Evolutionary conservation across 2,113 vertebrate genomes (phyloP), one percentile per base, ranked within the genome.

Genomic region (Lampris incognitus): DNA sequence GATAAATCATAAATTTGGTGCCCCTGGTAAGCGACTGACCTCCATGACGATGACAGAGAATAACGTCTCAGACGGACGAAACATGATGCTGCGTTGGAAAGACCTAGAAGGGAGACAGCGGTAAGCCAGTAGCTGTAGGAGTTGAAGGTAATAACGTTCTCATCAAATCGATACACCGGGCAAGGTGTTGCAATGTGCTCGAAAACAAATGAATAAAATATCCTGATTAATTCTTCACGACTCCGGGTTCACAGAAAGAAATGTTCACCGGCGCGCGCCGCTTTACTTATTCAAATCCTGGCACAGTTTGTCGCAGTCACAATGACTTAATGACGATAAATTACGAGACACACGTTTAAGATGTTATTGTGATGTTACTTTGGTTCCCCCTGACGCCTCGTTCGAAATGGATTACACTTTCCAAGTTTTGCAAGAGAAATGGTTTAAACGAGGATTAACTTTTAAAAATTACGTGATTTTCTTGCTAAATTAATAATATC

Each of bases 321-420:
- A 79, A 78, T 81, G 40, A 76, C 71, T 79, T 68, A 73, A 52
- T 46, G 44, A 24, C 13, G 61, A 42, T n/a, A 48, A 50, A 55
- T 50, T 66, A 62, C 52, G 42, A 60, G 36, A 72, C 56, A 39
- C 41, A 54, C 24, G 40, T 68, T 54, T 63, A 52, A 59, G 37
- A 2, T 65, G 1, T 75, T 69, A 72, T 64, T 24, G 64, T 63
- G 36, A 39, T n/a, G 40, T 6, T 0, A 38, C 62, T 59, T 49
- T 37, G 44, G n/a, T 13, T 49, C 60, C 24, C 24, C 24, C 24
- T 24, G 24, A 24, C 24, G 24, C 24, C 24, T 24, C 24, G 24
- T 24, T 24, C 24, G 24, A 24, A 24, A 24, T 24, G 24, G 24
- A 24, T 24, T 24, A 24, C 24, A 24, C 24, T 24, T 24, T 24